phyloP scores from a whole-genome alignment of 37 sponge, comb jelly and placozoan species.

The Agelas oroides region DNA sequence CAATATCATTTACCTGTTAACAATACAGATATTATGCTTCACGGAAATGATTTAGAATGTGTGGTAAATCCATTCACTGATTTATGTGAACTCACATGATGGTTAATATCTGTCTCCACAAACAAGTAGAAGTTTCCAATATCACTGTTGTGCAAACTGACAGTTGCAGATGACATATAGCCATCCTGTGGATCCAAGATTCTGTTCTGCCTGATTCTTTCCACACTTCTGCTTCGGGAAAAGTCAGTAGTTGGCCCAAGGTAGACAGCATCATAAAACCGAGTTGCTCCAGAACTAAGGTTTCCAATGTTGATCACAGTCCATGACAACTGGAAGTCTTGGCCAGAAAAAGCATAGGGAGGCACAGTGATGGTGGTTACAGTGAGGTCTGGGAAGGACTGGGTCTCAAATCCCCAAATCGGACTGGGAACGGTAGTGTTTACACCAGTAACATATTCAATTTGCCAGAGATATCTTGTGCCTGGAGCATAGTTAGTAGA shows the following conservation, averaged over 20 bases:
- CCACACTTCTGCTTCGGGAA: background rate
- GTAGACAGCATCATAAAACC: constrained; percentile 17
- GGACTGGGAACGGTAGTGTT: constrained; percentile 9
- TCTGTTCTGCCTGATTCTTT: background rate
- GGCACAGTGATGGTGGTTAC: background rate
- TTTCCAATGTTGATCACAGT: constrained; percentile 24
- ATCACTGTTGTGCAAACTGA: background rate
- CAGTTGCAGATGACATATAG: constrained; percentile 6
- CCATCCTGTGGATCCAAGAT: constrained; percentile 24
- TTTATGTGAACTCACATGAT: no score
- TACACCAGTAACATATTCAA: constrained; percentile 6
- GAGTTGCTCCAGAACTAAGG: background rate
- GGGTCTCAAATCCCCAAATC: constrained; percentile 25
- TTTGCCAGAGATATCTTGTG: constrained; percentile 9
- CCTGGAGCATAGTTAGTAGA: background rate
- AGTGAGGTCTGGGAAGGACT: background rate
- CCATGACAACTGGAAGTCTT: constrained; percentile 3
- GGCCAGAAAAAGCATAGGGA: constrained; percentile 24
- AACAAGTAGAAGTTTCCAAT: constrained; percentile 15
- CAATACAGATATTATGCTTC: background rate
- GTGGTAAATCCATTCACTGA: no score
- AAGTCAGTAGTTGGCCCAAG: background rate
- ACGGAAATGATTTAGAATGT: no score
- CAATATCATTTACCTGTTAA: constrained; percentile 15
- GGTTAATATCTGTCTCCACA: constrained; percentile 13